Evolutionary conservation across 2,888 invertebrate genomes (phyloP).

Genomic region (Apamea epomidion): DNA sequence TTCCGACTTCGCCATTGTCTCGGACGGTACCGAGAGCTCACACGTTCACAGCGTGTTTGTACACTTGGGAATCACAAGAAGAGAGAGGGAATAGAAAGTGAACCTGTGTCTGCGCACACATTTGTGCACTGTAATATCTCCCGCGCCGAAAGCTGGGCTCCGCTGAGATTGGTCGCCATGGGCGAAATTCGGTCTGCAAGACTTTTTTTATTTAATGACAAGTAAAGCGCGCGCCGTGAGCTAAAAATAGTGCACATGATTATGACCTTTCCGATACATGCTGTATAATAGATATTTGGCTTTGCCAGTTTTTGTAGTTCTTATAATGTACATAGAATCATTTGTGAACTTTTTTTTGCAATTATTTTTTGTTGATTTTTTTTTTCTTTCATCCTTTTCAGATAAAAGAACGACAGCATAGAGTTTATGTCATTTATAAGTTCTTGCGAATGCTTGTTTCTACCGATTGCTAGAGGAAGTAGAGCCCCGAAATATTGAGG

Average conservation of each 20-base stretch:
- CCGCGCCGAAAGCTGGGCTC: too few relatives aligned
- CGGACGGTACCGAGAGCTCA: background rate
- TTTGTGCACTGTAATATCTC: too few relatives aligned
- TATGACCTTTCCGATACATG: background rate
- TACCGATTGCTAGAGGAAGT: slow-evolving; percentile 31
- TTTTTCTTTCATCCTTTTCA: slow-evolving; percentile 78
- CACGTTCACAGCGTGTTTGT: background rate
- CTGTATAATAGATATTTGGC: background rate
- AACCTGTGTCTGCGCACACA: too few relatives aligned
- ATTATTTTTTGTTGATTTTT: slow-evolving; percentile 57
- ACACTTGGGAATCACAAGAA: background rate
- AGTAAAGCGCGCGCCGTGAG: background rate
- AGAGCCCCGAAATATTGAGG: slow-evolving; percentile 12
- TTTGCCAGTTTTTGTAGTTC: background rate
- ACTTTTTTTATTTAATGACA: background rate
- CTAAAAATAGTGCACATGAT: background rate
- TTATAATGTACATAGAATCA: slow-evolving; percentile 4
- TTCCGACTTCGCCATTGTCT: too few relatives aligned
- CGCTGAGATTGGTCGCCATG: too few relatives aligned
- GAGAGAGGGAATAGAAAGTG: too few relatives aligned
- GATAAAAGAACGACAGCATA: slow-evolving; percentile 76
- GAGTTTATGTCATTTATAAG: slow-evolving; percentile 74
- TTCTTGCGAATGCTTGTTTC: slow-evolving; percentile 74
- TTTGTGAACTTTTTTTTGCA: slow-evolving; percentile 32
- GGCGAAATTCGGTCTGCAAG: too few relatives aligned